These are phyloP conservation scores for Ispidina picta DNA, from an alignment of 2,797 vertebrate species.

Conservation along the genomic window DNA sequence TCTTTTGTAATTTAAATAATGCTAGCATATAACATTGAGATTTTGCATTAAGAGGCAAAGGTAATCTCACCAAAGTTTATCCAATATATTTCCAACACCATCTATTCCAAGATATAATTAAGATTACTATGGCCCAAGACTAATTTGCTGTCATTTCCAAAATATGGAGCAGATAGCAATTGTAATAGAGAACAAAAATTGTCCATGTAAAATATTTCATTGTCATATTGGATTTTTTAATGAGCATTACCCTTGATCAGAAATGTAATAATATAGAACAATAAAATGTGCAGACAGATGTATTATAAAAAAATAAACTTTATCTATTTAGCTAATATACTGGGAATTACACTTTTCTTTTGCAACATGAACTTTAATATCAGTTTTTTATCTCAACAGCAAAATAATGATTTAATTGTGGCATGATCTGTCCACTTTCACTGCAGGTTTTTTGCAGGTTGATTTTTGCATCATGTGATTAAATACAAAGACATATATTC, in stretches of 20 bases:
- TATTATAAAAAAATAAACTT: constrained; percentile 21
- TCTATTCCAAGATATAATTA: constrained; percentile 66
- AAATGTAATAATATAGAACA: constrained; percentile 47
- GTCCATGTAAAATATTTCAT: constrained; percentile 43
- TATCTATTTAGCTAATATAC: constrained; percentile 28
- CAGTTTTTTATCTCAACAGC: constrained; percentile 33
- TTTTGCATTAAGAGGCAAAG: constrained; percentile 58
- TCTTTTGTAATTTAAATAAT: constrained; percentile 70
- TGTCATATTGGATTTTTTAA: constrained; percentile 48
- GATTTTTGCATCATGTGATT: constrained; percentile 33
- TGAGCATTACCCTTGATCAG: constrained; percentile 53
- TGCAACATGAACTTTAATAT: constrained; percentile 20
- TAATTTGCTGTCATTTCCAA: constrained; percentile 52
- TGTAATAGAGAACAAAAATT: constrained; percentile 30
- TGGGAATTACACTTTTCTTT: neutral
- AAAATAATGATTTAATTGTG: constrained; percentile 30
- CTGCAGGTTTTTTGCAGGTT: neutral
- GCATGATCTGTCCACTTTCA: neutral
- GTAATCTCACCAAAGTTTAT: constrained; percentile 57
- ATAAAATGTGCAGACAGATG: constrained; percentile 27
- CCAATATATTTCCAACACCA: constrained; percentile 52
- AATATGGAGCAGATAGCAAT: constrained; percentile 49
- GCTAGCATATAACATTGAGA: constrained; percentile 28
- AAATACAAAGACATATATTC: constrained; percentile 16
- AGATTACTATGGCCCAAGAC: constrained; percentile 39